Base-by-base conservation (phyloP, 1,140 invertebrate genomes). In the Lasioglossum albipes region DNA sequence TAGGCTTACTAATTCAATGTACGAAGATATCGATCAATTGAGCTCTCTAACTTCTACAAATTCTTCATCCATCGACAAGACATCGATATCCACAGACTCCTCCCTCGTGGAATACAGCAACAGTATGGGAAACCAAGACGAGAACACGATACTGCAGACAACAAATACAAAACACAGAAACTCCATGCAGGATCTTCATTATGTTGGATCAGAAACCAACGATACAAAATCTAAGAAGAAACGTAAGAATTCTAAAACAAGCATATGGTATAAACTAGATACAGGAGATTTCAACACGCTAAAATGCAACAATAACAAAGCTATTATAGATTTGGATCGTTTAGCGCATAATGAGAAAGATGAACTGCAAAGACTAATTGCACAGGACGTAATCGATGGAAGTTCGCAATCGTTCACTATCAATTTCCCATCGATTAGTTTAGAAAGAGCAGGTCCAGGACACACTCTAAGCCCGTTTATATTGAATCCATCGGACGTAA, bases 1-100 rank as follows among this genome's bases (percentile, higher is more conserved):
- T 69, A 83, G 89, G 62, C 62, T 93, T 9, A 90, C 89, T 0
- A 93, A 93, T 85, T 88, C 90, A n/a, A 89, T 93, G 76, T 92
- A 92, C 12, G 91, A 93, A 7, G 90, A 92, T 65, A 91, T 93
- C 9, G 89, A 92, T 73, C 86, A 89, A 65, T 52, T 92, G 18
- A 89, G 88, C 59, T 91, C 89, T 10, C 54, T 88, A 45, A 89
- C 88, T 62, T 92, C 91, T 7, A 90, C 91, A 31, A 89, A 89
- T 41, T 91, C 89, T 5, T 91, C 86, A 36, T 89, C 88, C 12
- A 88, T 89, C 45, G 90, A 89, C 41, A 91, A 89, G 81, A 91
- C 91, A 2, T 91, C 91, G 20, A 89, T 91, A 87, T 92, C 91
- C 2, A 91, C 91, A 2, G 90, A 92, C 62, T 87, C 89, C 2